A percentile compares a stretch with the other conserved stretches of the same genome.
phyloP scores from a whole-genome alignment of 2,888 invertebrate genomes.

The Microchrysa polita region DNA sequence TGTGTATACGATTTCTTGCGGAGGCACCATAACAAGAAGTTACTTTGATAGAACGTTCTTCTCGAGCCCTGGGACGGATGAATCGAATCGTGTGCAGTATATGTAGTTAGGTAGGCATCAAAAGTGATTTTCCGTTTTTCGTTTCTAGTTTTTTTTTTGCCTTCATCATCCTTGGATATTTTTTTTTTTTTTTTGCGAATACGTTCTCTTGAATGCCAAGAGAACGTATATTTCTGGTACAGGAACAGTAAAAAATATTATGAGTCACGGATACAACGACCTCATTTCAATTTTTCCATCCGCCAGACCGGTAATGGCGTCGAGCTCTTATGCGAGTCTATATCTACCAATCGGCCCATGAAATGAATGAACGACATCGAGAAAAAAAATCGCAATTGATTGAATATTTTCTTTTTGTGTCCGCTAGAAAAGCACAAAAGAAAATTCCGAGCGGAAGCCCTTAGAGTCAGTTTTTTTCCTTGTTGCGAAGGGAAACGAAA shows the following conservation, averaged over 20 bases:
- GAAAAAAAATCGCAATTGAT: background rate
- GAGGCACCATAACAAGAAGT: background rate
- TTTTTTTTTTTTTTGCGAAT: background rate
- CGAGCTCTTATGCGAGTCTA: background rate
- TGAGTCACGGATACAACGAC: constrained; percentile 31
- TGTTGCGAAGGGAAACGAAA: background rate
- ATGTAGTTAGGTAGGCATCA: no score
- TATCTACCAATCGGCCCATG: background rate
- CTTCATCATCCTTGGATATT: background rate
- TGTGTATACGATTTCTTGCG: background rate
- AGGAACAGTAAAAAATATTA: constrained; percentile 10
- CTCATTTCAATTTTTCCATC: constrained; percentile 28
- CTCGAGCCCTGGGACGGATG: background rate
- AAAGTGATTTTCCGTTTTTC: no score
- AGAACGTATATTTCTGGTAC: background rate
- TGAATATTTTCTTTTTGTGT: constrained; percentile 15
- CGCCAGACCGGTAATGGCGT: constrained; percentile 20
- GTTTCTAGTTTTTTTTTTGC: no score
- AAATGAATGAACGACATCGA: no score
- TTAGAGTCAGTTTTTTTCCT: background rate
- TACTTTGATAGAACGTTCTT: background rate
- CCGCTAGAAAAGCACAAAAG: background rate
- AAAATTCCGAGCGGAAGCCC: constrained; percentile 1
- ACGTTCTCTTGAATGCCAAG: no score
- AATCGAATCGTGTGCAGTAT: no score